Base-by-base conservation (phyloP, 1,140 invertebrate species). In the Drosophila pachea region DNA sequence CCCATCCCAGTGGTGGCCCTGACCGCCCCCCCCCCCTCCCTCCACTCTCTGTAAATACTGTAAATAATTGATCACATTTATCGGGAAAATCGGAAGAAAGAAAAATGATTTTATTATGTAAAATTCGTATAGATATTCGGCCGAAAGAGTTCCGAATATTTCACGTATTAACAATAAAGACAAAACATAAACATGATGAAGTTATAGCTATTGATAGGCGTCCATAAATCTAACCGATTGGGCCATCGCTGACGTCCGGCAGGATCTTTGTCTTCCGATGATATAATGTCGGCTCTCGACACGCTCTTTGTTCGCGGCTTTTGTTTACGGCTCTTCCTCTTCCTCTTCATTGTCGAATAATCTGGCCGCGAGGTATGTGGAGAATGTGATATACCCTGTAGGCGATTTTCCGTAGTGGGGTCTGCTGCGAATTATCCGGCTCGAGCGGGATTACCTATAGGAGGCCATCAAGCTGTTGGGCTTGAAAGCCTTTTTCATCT, bases 11-110 rank as follows among this genome's bases (percentile, higher is more conserved):
- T n/a, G 22, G 22, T 3, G 22, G 22, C 22, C 12, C 73, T 69
- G 16, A 11, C 14, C 7, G 6, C 16, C 40, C n/a, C 40, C n/a
- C 4, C 40, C 5, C 40, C 11, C 45, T 42, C 45, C n/a, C n/a
- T n/a, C n/a, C n/a, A n/a, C n/a, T n/a, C n/a, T n/a, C 73, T 83
- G 79, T 83, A 83, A 78, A 83, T 83, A 83, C 38, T 84, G 79
- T 84, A 84, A 50, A 84, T 79, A 84, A 54, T 50, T 55, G 16
- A 62, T 50, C 11, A 35, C 11, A 22, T n/a, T n/a, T n/a, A n/a
- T n/a, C n/a, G n/a, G n/a, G n/a, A n/a, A n/a, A n/a, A 43, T 12
- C 53, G 29, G 14, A 35, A 11, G 29, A 12, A 29, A 55, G 33
- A 38, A 29, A 47, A 22, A 54, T 14, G 40, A 16, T 48, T 53